Evolutionary conservation across 2,113 vertebrate genomes (phyloP).

Genomic region (Pipa parva): DNA sequence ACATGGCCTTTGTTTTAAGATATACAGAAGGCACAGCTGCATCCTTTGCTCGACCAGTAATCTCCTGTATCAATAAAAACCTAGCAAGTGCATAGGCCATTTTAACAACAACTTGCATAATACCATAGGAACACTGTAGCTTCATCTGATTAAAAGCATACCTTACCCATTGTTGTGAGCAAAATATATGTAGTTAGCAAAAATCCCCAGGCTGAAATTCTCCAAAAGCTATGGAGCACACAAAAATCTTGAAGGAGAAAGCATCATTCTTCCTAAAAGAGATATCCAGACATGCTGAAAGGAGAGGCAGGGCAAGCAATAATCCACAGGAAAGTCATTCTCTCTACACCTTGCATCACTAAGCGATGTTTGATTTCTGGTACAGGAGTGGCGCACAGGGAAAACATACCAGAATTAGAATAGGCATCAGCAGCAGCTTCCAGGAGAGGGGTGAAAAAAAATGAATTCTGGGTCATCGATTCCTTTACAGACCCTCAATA

Average conservation of each 20-base stretch:
- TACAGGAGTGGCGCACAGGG: conserved; percentile 56
- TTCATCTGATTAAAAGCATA: not conserved
- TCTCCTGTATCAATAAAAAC: not conserved
- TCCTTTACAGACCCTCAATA: conserved; percentile 57
- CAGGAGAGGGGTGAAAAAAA: not conserved
- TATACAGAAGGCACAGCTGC: not conserved
- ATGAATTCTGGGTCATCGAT: conserved; percentile 58
- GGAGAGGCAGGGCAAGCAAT: conserved; percentile 34
- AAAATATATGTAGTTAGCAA: conserved; percentile 54
- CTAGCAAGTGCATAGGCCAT: not conserved
- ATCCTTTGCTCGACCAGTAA: not conserved
- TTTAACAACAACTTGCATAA: not conserved
- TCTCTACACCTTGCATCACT: not conserved
- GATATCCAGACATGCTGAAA: conserved; percentile 15
- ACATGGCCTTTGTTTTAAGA: not conserved
- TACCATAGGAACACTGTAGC: not conserved
- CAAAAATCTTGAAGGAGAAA: conserved; percentile 58
- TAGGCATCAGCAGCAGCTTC: conserved; percentile 57
- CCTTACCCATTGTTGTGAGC: conserved; percentile 67
- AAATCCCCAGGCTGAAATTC: conserved; percentile 54
- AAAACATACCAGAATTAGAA: conserved; percentile 52
- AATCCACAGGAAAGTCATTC: conserved; percentile 58
- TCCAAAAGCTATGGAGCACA: conserved; percentile 55
- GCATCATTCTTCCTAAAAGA: conserved; percentile 49
- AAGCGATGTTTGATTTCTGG: conserved; percentile 55